phyloP scores from a whole-genome alignment of 2,888 invertebrate species.

The Aphrophora alni region DNA sequence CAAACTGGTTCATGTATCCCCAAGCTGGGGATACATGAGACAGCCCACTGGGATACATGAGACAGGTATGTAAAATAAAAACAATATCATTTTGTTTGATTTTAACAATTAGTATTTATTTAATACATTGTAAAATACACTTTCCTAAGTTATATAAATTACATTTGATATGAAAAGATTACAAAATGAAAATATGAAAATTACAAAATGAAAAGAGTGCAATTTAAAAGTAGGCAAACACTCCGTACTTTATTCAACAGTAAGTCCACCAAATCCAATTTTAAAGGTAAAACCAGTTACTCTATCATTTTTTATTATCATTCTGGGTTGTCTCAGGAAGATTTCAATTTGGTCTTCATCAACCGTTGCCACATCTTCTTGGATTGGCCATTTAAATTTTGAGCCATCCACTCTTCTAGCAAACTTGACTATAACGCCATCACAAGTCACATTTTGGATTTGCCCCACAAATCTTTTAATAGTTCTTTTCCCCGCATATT shows the following conservation, averaged over 20 bases:
- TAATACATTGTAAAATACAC: too few species aligned
- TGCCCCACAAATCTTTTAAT: conserved; percentile 3
- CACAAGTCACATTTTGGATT: background rate
- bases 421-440: background rate
- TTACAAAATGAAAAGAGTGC: too few species aligned
- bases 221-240: too few species aligned
- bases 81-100: too few species aligned
- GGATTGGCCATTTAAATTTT: background rate
- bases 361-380: background rate
- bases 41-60: background rate
- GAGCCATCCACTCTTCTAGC: background rate
- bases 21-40: conserved; percentile 6
- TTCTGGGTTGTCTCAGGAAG: conserved; percentile 2
- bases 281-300: background rate
- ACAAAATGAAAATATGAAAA: too few species aligned
- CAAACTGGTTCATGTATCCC: conserved; percentile 9
- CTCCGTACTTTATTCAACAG: background rate
- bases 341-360: conserved; percentile 11
- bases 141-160: too few species aligned
- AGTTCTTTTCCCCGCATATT: background rate
- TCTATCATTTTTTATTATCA: background rate
- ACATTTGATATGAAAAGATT: too few species aligned
- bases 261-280: background rate
- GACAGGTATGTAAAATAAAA: background rate
- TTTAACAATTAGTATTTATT: too few species aligned